phyloP scores from a whole-genome alignment of 2,797 vertebrate species.

The Eulemur rubriventer region DNA sequence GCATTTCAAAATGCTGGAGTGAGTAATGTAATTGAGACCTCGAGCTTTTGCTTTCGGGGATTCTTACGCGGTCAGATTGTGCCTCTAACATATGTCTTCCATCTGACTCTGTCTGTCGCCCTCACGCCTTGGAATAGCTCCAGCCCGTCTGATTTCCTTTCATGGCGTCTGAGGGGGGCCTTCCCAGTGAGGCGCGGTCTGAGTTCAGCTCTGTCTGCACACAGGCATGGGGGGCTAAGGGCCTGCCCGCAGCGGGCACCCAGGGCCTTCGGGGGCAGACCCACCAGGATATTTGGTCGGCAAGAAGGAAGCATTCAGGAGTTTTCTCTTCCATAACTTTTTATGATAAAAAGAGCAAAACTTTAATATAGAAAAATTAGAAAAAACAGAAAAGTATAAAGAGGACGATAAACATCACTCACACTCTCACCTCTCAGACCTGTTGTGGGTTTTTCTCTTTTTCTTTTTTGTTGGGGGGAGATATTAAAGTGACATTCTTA shows the following conservation, averaged over 20 bases:
- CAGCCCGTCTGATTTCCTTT: background rate
- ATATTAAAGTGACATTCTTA: background rate
- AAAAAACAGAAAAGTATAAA: background rate
- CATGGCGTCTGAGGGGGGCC: background rate
- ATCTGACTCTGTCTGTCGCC: background rate
- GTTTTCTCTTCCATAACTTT: background rate
- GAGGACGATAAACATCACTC: background rate
- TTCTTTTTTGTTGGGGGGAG: background rate
- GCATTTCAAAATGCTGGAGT: background rate
- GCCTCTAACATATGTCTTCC: background rate
- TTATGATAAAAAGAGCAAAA: background rate
- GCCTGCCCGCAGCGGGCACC: background rate
- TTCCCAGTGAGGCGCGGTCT: background rate
- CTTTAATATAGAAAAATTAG: background rate
- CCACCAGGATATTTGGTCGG: background rate
- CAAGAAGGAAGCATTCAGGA: background rate
- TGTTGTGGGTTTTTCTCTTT: too few relatives aligned
- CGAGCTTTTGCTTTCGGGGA: background rate
- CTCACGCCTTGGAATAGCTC: background rate
- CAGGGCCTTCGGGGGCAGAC: background rate
- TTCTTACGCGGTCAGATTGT: background rate
- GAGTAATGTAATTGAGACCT: background rate
- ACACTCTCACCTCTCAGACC: background rate
- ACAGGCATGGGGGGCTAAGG: too few relatives aligned
- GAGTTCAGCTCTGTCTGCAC: background rate